phyloP scores from a whole-genome alignment of 2,888 invertebrate genomes.

The Heteromurus nitidus region DNA sequence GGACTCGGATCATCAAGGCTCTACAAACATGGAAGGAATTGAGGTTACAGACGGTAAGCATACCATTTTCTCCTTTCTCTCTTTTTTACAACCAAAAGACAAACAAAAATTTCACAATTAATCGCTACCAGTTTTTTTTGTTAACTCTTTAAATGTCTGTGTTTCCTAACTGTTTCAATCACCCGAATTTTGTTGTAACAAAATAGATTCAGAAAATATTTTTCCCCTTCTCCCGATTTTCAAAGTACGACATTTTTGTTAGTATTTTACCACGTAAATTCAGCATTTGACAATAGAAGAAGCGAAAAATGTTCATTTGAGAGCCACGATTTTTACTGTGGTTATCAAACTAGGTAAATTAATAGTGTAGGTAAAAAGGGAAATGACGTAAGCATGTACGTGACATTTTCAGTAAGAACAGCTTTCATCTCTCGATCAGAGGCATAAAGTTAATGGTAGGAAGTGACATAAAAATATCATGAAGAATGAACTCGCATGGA shows the following conservation, averaged over 20 bases:
- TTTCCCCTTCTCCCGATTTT: conserved; percentile 37
- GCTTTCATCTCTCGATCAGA: neutral
- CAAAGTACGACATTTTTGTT: conserved; percentile 1
- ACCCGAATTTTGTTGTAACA: conserved; percentile 60
- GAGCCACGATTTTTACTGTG: neutral
- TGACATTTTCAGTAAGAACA: conserved; percentile 19
- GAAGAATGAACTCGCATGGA: neutral
- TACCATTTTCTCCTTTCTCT: conserved; percentile 48
- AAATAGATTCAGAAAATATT: conserved; percentile 55
- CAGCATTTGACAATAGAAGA: conserved; percentile 6
- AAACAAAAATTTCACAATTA: conserved; percentile 58
- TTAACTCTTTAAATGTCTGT: conserved; percentile 65
- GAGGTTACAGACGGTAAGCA: conserved; percentile 73
- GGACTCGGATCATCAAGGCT: conserved; percentile 71
- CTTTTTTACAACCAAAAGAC: conserved; percentile 54
- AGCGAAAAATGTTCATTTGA: conserved; percentile 4
- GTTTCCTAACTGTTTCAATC: conserved; percentile 63
- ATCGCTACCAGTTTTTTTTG: conserved; percentile 62
- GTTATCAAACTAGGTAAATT: neutral
- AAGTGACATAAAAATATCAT: conserved; percentile 6
- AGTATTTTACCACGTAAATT: neutral
- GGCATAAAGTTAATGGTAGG: conserved; percentile 15
- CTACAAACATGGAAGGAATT: conserved; percentile 71
- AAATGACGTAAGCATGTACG: conserved; percentile 22
- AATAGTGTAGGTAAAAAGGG: conserved; percentile 10